Evolutionary conservation across 2,113 vertebrate genomes (phyloP), one percentile per base, ranked within the genome.

Genomic region (Otocyon megalotis): DNA sequence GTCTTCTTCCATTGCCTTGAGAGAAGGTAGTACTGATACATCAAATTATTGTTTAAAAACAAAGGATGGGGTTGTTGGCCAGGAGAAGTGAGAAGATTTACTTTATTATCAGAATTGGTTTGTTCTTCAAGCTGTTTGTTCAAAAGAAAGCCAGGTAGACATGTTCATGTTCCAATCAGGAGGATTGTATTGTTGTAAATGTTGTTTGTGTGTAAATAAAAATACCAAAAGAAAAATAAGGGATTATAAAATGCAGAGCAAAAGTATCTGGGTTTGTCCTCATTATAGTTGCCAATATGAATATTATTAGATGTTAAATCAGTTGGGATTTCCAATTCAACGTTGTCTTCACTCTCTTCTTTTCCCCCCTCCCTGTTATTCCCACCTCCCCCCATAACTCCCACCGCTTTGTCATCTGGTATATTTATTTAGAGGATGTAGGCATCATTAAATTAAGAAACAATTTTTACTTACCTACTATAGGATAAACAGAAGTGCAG

Each of bases 31-130:
- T 76, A 92, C 80, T 81, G 83, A 81, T n/a, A 53, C 20, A 74
- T 96, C 65, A 76, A 22, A 63, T 84, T 54, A 87, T 81, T 92
- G 43, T 74, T 97, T 97, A 96, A 65, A 90, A 82, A 86, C 85
- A 90, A 94, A 60, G 28, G 13, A 43, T 87, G 22, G 13, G 0
- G 14, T 76, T 95, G 53, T 88, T 86, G 89, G 35, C 93, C 35
- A 93, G 67, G 24, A 20, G 8, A 4, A 79, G 43, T n/a, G 81
- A 93, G 58, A 90, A 94, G 56, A 89, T 71, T 74, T 65, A 92
- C 53, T 71, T 92, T 28, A 32, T 96, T 93, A 90, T 87, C 72
- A 85, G 22, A 91, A 81, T 90, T 15, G 2, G 37, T 91, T 91
- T 79, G n/a, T 95, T 82, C 60, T 90, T 88, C 43, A 94, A 95